A percentile compares a stretch with the other conserved stretches of the same genome.
phyloP scores from a whole-genome alignment of 2,888 invertebrate species.

The Beris morrisii region DNA sequence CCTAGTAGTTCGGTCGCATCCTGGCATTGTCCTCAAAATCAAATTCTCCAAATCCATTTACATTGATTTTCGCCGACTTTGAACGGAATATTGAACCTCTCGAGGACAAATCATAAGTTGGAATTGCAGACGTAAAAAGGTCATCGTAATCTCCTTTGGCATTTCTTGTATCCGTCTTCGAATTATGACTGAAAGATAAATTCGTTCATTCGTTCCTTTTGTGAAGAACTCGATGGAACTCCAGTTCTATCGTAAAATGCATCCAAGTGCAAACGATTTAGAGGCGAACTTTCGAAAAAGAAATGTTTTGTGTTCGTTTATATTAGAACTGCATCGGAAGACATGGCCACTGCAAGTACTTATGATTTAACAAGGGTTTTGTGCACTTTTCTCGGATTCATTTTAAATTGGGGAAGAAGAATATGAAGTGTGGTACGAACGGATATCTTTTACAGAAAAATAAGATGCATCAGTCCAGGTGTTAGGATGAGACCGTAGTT shows the following conservation, averaged over 20 bases:
- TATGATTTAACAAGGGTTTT: too few relatives aligned
- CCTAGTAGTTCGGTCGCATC: too few relatives aligned
- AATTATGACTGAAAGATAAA: slow-evolving; percentile 5
- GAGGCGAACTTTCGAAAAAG: slow-evolving; percentile 8
- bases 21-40: slow-evolving; percentile 2
- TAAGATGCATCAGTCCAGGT: too few relatives aligned
- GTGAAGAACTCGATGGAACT: slow-evolving; percentile 19
- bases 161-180: slow-evolving; percentile 17
- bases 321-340: background rate
- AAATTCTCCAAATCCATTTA: slow-evolving; percentile 23
- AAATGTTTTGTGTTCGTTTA: slow-evolving; percentile 16
- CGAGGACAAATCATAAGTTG: slow-evolving; percentile 25
- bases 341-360: too few relatives aligned
- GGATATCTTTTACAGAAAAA: too few relatives aligned
- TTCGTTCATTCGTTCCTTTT: slow-evolving; percentile 8
- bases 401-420: too few relatives aligned
- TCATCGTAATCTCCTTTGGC: slow-evolving; percentile 25
- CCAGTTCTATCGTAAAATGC: slow-evolving; percentile 20
- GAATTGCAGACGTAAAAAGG: slow-evolving; percentile 22
- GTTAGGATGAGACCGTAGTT: too few relatives aligned
- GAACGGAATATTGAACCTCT: background rate
- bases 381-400: too few relatives aligned
- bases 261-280: slow-evolving; percentile 22
- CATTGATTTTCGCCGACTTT: background rate
- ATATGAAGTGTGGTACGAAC: too few relatives aligned